Conservation (phyloP, 2,888 invertebrate genomes). For the Caenorhabditis sulstoni region DNA sequence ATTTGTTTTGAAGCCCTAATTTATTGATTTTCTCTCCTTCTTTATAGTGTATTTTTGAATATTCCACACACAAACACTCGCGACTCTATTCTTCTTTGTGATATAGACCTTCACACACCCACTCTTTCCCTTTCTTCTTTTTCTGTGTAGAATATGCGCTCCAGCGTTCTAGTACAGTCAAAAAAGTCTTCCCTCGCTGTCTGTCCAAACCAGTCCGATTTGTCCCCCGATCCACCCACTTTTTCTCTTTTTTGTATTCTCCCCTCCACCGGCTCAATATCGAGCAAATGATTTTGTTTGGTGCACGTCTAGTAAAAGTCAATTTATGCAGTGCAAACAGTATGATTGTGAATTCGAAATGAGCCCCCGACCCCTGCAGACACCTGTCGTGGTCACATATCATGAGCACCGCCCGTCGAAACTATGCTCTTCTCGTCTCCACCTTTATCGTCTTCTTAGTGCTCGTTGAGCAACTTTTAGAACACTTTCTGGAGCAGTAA, state of each 20-base stretch:
- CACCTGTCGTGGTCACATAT: not conserved
- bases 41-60: not conserved
- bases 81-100: constrained; percentile 1
- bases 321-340: constrained; percentile 13
- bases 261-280: not conserved
- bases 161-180: not conserved
- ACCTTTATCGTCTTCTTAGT: not conserved
- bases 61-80: not conserved
- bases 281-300: not conserved
- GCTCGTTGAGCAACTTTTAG: not conserved
- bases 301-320: constrained; percentile 1
- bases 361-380: not conserved
- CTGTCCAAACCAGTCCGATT: not conserved
- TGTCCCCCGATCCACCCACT: not conserved
- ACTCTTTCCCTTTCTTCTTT: not conserved
- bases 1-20: constrained; percentile 90
- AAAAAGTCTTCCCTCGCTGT: not conserved
- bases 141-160: not conserved
- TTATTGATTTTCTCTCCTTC: constrained; percentile 11
- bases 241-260: not conserved
- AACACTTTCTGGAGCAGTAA: not conserved
- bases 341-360: constrained; percentile 2
- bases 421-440: constrained; percentile 3
- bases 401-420: constrained; percentile 2
- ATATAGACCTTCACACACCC: not conserved